Conservation (phyloP, 2,797 vertebrate species). For the Geotrypetes seraphini region DNA sequence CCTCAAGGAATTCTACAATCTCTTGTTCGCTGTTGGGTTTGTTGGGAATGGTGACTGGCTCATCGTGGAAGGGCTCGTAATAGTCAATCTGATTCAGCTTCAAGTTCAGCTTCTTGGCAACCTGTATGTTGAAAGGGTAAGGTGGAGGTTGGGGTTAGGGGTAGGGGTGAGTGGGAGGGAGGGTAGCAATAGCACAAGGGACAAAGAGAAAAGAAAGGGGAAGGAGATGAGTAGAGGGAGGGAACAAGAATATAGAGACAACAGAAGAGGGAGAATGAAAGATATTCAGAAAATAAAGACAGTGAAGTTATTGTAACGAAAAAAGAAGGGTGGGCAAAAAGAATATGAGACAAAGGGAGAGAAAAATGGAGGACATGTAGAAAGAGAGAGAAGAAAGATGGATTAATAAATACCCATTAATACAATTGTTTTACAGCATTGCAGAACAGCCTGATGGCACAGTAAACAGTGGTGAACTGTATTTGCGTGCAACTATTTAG, state of each 20-base stretch:
- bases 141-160: fast-evolving
- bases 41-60: conserved; percentile 69
- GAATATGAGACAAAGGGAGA: too few relatives aligned
- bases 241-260: neutral
- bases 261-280: neutral
- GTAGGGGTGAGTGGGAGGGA: fast-evolving
- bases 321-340: too few relatives aligned
- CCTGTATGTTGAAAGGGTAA: conserved; percentile 38
- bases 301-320: too few relatives aligned
- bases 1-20: conserved; percentile 70
- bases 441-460: too few relatives aligned
- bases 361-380: too few relatives aligned
- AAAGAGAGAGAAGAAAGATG: too few relatives aligned
- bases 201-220: too few relatives aligned
- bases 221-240: neutral
- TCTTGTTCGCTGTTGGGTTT: conserved; percentile 78
- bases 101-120: conserved; percentile 74
- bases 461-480: too few relatives aligned
- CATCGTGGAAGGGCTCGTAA: conserved; percentile 82
- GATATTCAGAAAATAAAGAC: too few relatives aligned
- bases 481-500: too few relatives aligned
- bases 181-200: neutral
- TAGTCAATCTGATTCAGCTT: conserved; percentile 82
- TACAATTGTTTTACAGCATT: too few relatives aligned
- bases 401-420: too few relatives aligned